Percentiles rank a stretch among this genome's conserved stretches.
These are phyloP conservation scores for Temnopleurus reevesii DNA, from an alignment of 53 echinoderm and acorn worm genomes.

Conservation along the genomic window DNA sequence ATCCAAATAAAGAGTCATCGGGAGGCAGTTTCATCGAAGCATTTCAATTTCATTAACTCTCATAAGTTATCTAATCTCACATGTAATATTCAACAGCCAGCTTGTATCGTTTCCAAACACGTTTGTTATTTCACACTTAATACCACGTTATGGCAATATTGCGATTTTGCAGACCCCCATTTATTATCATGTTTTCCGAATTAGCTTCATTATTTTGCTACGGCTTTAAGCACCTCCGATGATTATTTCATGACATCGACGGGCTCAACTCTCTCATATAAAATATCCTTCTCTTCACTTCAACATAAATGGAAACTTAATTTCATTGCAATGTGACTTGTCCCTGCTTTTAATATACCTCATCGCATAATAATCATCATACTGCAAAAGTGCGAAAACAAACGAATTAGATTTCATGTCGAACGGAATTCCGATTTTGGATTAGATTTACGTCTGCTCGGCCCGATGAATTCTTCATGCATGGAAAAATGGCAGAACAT, in stretches of 20 bases:
- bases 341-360: not conserved
- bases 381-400: not conserved
- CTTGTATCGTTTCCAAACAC: slow-evolving; percentile 5
- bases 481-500: not conserved
- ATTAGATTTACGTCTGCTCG: slow-evolving; percentile 1
- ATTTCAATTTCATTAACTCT: no score
- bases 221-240: not conserved
- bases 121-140: slow-evolving; percentile 14
- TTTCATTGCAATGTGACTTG: slow-evolving; percentile 13
- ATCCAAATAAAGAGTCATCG: no score
- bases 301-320: slow-evolving; percentile 17
- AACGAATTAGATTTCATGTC: slow-evolving; percentile 17
- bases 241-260: slow-evolving; percentile 2
- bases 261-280: not conserved
- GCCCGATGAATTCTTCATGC: not conserved
- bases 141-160: slow-evolving; percentile 31
- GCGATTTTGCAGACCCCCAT: not conserved
- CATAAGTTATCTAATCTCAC: no score
- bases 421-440: slow-evolving; percentile 24
- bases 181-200: slow-evolving; percentile 1
- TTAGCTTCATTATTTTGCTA: slow-evolving; percentile 29
- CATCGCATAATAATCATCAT: not conserved
- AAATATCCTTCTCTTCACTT: not conserved
- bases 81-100: not conserved
- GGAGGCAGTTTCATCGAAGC: no score